Base-by-base conservation (phyloP, 2,888 invertebrate species). In the Leptopilina drosophilae region DNA sequence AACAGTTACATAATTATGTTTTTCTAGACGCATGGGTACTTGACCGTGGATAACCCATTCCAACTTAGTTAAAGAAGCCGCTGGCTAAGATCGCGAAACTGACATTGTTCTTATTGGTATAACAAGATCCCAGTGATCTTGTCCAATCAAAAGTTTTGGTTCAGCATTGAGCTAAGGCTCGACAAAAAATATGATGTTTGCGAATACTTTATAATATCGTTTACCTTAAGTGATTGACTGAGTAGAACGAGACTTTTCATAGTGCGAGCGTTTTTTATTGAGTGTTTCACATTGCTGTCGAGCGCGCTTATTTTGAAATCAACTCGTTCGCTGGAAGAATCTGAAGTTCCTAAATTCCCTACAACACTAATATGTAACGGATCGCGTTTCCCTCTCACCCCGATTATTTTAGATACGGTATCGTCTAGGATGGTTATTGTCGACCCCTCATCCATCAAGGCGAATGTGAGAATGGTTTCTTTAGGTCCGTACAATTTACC, bases 51-150 rank as follows among this genome's bases (percentile, higher is more conserved):
- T 59, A 0, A 75, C 46, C 78, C 81, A 78, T 5, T 77, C 81
- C 5, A 78, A n/a, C 2, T 40, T 9, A 14, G 78, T 81, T 2
- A 26, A 40, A 3, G 59, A 69, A 6, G 64, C 64, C 9, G 46
- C 69, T 11, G 69, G 53, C 8, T 6, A 6, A 8, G 9, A n/a
- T 5, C 1, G 26, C 14, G 12, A 15, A 26, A 26, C 3, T 1
- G 4, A 33, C 33, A 53, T n/a, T 26, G 56, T 46, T 40, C 14
- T 78, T 46, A 4, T 42, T 11, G 2, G 81, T 64, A 4, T 12
- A 9, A 76, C 26, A 5, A 81, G 42, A 12, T 81, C 77, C 81
- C 81, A 81, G 15, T 81, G 40, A 20, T 78, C 78, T 20, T 81
- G 81, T 1, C 81, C 78, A 12, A 81, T 78, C 14, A 81, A 26